Percentiles rank a stretch among this genome's conserved stretches.
These are phyloP conservation scores for Schizothorax lantsangensis DNA, from an alignment of 2,797 vertebrate species.

Conservation along the genomic window DNA sequence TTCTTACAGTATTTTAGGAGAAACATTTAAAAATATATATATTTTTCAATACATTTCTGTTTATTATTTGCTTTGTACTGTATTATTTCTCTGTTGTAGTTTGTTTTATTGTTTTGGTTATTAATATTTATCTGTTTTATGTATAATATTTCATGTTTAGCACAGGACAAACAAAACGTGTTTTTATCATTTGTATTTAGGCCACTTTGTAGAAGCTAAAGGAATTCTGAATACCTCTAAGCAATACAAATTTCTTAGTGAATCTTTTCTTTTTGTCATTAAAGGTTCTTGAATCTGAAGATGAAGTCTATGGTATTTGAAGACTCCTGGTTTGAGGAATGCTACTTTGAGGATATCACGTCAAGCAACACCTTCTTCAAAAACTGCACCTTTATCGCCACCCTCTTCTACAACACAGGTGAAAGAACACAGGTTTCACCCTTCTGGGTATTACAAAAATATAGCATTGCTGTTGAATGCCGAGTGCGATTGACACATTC, in stretches of 20 bases:
- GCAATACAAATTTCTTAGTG: background rate
- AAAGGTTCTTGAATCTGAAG: constrained; percentile 92
- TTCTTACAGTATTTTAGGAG: background rate
- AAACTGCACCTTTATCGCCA: constrained; percentile 96
- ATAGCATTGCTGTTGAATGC: background rate
- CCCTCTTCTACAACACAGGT: constrained; percentile 98
- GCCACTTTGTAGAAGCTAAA: background rate
- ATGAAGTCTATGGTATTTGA: constrained; percentile 96
- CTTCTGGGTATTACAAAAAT: background rate
- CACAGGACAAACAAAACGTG: background rate
- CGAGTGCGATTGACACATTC: background rate
- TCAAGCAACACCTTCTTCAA: constrained; percentile 97
- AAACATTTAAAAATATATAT: background rate
- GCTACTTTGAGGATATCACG: constrained; percentile 96
- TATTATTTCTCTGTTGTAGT: background rate
- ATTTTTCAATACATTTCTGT: too few species aligned
- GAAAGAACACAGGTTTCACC: constrained; percentile 15
- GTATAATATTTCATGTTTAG: background rate
- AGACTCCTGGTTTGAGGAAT: constrained; percentile 94
- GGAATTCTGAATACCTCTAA: background rate
- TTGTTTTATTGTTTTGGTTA: background rate
- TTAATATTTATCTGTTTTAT: background rate
- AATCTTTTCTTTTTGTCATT: background rate
- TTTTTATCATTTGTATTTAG: background rate
- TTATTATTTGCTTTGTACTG: too few species aligned